Conservation (phyloP, 2,888 invertebrate species). For the Endotricha flammealis region DNA sequence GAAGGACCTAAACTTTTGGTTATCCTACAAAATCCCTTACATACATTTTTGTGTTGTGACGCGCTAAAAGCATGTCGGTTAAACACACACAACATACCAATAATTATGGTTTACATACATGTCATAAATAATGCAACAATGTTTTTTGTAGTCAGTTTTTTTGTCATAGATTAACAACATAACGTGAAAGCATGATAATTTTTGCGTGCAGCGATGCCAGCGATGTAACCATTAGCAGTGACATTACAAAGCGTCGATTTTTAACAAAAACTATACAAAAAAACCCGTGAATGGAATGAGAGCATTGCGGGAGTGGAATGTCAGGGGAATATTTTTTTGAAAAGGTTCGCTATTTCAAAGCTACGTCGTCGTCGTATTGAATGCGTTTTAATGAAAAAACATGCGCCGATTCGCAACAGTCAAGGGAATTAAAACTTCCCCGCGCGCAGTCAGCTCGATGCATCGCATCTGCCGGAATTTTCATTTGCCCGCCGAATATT, state of each 20-base stretch:
- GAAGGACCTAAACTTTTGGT: no score
- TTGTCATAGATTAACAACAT: no score
- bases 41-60: no score
- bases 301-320: conserved; percentile 58
- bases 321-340: conserved; percentile 71
- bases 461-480: conserved; percentile 64
- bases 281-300: conserved; percentile 52
- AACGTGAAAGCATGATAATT: conserved; percentile 13
- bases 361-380: conserved; percentile 75
- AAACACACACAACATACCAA: no score
- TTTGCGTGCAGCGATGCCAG: conserved; percentile 16
- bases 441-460: conserved; percentile 55
- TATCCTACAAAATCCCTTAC: no score
- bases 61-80: no score
- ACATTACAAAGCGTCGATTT: conserved; percentile 38
- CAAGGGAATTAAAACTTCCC: conserved; percentile 75
- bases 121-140: no score
- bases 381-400: conserved; percentile 79
- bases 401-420: conserved; percentile 76
- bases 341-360: conserved; percentile 73
- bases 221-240: conserved; percentile 12
- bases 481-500: conserved; percentile 72
- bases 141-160: no score
- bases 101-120: no score
- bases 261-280: conserved; percentile 43